Conservation (phyloP, 2,113 vertebrate genomes). For the Herpailurus yagouaroundi region DNA sequence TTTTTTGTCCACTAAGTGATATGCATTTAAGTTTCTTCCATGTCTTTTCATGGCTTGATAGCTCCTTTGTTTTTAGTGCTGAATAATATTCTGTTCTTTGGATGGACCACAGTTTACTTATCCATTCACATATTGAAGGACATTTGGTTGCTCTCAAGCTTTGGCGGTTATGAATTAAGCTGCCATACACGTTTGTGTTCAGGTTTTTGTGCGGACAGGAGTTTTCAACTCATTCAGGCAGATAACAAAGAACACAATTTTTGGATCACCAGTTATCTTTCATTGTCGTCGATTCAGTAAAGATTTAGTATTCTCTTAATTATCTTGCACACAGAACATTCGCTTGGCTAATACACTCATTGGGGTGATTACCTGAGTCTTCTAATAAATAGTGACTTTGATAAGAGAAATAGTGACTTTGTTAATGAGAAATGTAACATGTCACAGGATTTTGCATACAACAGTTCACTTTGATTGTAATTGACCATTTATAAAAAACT, state of each 20-base stretch:
- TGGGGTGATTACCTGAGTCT: background rate
- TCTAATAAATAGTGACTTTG: background rate
- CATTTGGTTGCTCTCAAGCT: background rate
- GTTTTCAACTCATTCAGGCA: background rate
- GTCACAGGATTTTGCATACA: background rate
- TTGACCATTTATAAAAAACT: background rate
- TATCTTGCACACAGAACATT: background rate
- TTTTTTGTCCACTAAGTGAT: background rate
- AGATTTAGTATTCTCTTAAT: background rate
- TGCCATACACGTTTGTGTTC: background rate
- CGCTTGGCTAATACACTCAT: background rate
- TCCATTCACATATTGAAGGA: no score
- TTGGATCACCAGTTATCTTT: background rate
- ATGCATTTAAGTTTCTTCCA: background rate
- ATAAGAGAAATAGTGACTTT: no score
- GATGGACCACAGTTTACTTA: background rate
- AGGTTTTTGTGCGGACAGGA: background rate
- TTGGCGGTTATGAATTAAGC: background rate
- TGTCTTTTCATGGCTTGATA: background rate
- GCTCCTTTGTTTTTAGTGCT: background rate
- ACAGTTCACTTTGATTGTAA: conserved; percentile 1
- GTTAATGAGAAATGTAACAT: background rate
- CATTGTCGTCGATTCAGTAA: background rate
- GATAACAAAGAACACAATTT: background rate
- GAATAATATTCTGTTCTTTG: background rate